Evolutionary conservation across 2,797 vertebrate genomes (phyloP).

Genomic region (Salarias fasciatus): DNA sequence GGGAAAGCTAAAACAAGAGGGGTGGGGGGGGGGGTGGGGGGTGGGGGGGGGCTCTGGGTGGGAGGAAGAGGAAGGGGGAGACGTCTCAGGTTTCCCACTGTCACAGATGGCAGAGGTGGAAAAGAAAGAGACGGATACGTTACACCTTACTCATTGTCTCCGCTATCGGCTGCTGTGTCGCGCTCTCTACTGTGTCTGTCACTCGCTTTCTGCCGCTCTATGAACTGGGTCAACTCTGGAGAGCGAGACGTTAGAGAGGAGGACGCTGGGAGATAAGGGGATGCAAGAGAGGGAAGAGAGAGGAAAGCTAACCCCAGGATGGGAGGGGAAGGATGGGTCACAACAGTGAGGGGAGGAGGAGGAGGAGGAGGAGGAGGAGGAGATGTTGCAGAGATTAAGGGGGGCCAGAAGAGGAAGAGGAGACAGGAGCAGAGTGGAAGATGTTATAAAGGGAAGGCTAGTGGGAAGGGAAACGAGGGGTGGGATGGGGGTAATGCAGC

Average conservation of each 20-base stretch:
- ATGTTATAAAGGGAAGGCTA: constrained; percentile 60
- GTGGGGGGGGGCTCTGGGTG: constrained; percentile 36
- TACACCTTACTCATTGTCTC: constrained; percentile 75
- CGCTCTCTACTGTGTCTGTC: constrained; percentile 52
- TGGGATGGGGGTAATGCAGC: constrained; percentile 62
- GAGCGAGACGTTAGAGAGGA: constrained; percentile 28
- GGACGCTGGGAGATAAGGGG: constrained; percentile 25
- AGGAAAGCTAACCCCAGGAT: no score
- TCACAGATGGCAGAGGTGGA: constrained; percentile 83
- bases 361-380: neutral
- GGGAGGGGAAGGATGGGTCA: neutral
- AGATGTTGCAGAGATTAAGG: constrained; percentile 52
- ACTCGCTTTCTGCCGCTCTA: constrained; percentile 51
- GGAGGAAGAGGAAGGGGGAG: constrained; percentile 63
- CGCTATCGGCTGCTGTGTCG: constrained; percentile 45
- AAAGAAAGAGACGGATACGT: constrained; percentile 76
- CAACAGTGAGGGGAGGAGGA: neutral
- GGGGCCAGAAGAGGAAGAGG: constrained; percentile 30
- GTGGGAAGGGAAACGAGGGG: constrained; percentile 45
- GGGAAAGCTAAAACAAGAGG: constrained; percentile 57
- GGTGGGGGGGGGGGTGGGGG: constrained; percentile 25
- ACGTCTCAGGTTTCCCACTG: constrained; percentile 77
- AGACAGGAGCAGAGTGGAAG: constrained; percentile 43
- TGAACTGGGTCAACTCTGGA: constrained; percentile 79
- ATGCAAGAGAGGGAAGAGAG: neutral